Evolutionary conservation across 2,797 vertebrate species (phyloP).

Genomic region (Gymnopithys bicolor): DNA sequence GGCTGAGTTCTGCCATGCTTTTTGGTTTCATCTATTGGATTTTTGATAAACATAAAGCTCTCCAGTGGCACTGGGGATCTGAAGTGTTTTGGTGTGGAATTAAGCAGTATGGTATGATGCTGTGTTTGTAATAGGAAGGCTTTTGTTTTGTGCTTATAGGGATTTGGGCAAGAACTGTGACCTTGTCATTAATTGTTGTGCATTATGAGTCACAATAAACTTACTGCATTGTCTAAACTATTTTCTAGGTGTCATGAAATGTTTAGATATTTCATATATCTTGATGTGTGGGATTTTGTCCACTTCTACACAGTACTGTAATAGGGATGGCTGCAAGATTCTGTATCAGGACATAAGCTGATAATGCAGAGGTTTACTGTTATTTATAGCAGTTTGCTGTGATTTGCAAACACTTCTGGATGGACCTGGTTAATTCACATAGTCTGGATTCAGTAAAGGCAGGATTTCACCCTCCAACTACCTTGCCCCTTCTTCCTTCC

Average conservation of each 20-base stretch:
- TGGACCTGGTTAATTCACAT: not conserved
- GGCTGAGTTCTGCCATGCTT: not conserved
- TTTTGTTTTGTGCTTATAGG: not conserved
- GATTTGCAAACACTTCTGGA: not conserved
- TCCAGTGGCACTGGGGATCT: slow-evolving; percentile 11
- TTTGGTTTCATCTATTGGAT: slow-evolving; percentile 15
- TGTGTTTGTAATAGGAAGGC: not conserved
- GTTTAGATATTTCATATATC: not conserved
- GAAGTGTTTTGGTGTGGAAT: slow-evolving; percentile 14
- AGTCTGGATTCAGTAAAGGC: not conserved
- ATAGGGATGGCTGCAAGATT: not conserved
- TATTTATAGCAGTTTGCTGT: not conserved
- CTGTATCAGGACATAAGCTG: not conserved
- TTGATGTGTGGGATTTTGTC: not conserved
- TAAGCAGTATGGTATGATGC: not conserved
- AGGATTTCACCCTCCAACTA: not conserved
- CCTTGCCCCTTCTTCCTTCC: not conserved
- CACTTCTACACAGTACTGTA: not conserved
- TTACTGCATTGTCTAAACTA: not conserved
- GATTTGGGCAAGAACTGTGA: slow-evolving; percentile 1
- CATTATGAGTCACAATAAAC: slow-evolving; percentile 14
- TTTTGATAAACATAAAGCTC: slow-evolving; percentile 26
- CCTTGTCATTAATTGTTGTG: slow-evolving; percentile 14
- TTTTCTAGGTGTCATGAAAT: not conserved
- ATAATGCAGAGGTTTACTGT: not conserved